Base-by-base conservation (phyloP, 2,888 invertebrate genomes). In the Trissoscelio sp. region DNA sequence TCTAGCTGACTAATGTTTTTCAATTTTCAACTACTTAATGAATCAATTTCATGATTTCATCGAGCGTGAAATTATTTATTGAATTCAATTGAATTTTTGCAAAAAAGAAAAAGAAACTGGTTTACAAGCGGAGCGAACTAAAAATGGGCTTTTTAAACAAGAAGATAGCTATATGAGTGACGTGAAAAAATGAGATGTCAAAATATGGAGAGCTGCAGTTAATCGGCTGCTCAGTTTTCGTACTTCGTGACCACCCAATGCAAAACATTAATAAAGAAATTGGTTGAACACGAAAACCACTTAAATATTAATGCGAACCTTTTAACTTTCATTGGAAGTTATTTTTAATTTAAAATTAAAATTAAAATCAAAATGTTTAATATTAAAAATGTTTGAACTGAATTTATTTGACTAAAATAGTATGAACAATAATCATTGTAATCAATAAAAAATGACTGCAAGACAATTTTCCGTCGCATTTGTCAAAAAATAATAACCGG, bases 11-110 rank as follows among this genome's bases (percentile, higher is more conserved):
- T 37, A 39, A 9, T 14, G 14, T 28, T 20, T 9, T 20, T 24
- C 24, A 39, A 28, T 28, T 18, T 22, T 58, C 16, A 39, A 58
- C 16, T 42, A 28, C 12, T 0, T 42, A 55, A 67, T 55, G 42
- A 60, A 60, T 60, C 51, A 51, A 42, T 60, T 60, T 51, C 39
- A 51, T 67, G 16, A 55, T 55, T 67, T 55, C 31, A 14, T 72
- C 60, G 39, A 39, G 51, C 72, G 51, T 72, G 42, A 72, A 72
- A 60, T 51, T 1, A 5, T 28, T 37, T n/a, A 60, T 72, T 24
- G 28, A 37, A 20, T 60, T 18, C 28, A 60, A 60, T 58, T 70
- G 28, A 58, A 58, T 70, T 70, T 24, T 14, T 9, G 3, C 9
- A 37, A 69, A 44, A 20, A n/a, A n/a, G n/a, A n/a, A n/a, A n/a